Evolutionary conservation across 2,888 invertebrate genomes (phyloP), one percentile per base, ranked within the genome.

Genomic region (Siphlonurus alternatus): DNA sequence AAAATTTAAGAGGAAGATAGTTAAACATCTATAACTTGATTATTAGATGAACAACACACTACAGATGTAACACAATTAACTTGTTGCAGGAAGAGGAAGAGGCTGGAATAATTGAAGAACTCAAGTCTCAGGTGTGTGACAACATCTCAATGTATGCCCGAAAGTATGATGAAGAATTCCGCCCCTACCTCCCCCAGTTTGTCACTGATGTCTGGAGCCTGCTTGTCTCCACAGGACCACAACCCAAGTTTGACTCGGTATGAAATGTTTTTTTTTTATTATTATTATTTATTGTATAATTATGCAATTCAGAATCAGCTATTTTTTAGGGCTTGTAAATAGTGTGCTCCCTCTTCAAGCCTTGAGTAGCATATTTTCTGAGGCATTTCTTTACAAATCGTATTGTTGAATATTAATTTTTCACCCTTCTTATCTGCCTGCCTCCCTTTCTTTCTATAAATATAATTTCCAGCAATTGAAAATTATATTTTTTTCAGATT

Each of bases 81-180:
- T 64, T 65, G 51, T 71, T 70, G 20, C 70, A 91, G 83, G 87
- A 87, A 67, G 87, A 89, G 61, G 92, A 93, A 67, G 91, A 89
- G 70, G 86, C 93, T 0, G 93, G 95, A 0, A 80, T 94, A 1
- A 77, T 96, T 72, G 96, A 97, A 74, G 89, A 93, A 71, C 79
- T 97, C 0, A 89, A 94, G 68, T 91, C 95, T 0, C 96, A 97
- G 78, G 89, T 99, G 53, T 99, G 98, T 76, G 95, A 97, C 74
- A 96, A 96, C 73, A 86, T 96, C 15, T 84, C 88, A 0, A 79
- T 99, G 64, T 99, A 97, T 76, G 96, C 98, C 0, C 90, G 94
- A 71, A 96, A 97, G 74, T 99, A 99, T 72, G 95, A 96, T 73
- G 98, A 99, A 75, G 99, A 99, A 74, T 98, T 99, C 75, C 84